Evolutionary conservation across 92 coral and sea anemone genomes (phyloP).

Genomic region (Isaurus tuberculatus): DNA sequence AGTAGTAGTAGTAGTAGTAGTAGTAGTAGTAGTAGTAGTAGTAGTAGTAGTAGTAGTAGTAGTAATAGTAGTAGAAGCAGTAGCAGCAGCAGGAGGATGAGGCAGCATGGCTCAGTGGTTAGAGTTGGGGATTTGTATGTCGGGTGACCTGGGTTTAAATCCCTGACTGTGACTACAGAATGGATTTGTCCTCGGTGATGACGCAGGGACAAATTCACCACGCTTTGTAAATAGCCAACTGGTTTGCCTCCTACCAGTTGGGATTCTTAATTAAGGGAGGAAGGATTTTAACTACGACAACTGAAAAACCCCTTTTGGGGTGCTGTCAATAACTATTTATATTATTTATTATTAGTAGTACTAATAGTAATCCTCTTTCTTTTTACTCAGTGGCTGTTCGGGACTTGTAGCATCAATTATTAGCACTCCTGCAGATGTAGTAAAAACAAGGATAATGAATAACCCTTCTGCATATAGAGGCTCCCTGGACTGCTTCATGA

Average conservation of each 20-base stretch:
- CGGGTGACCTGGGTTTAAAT: no score
- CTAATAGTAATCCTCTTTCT: background rate
- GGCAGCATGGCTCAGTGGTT: background rate
- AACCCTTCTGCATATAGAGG: constrained; percentile 93
- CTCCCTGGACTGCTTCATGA: constrained; percentile 88
- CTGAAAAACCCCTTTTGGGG: background rate
- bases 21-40: background rate
- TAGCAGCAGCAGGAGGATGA: background rate
- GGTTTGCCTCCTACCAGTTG: no score
- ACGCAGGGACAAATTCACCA: no score
- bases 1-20: background rate
- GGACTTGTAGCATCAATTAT: constrained; percentile 93
- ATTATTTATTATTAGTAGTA: background rate
- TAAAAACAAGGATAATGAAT: constrained; percentile 97
- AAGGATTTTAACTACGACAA: no score
- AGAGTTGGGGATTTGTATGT: no score
- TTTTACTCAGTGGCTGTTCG: constrained; percentile 70
- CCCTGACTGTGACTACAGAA: no score
- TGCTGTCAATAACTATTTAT: background rate
- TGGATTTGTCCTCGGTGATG: no score
- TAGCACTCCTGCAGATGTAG: constrained; percentile 97
- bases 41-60: background rate
- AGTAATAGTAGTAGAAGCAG: background rate
- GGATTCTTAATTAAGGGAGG: no score
- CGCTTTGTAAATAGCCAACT: no score